These are phyloP conservation scores for Paratilapia polleni DNA, from an alignment of 2,113 vertebrate genomes.

Conservation along the genomic window DNA sequence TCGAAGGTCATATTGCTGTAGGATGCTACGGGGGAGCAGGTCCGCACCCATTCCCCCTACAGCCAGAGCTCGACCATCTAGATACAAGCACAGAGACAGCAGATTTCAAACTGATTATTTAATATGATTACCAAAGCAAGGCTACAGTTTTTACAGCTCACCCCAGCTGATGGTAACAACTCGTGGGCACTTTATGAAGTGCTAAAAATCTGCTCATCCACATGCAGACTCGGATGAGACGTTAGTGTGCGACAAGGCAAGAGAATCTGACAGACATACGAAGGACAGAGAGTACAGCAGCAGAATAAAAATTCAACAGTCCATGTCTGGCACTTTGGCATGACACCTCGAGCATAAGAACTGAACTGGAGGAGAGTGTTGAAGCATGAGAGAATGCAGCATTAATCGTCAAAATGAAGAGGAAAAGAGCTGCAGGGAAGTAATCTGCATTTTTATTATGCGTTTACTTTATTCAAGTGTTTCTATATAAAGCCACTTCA, in stretches of 20 bases:
- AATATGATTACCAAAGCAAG: neutral
- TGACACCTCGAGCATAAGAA: slow-evolving; percentile 56
- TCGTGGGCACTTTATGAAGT: neutral
- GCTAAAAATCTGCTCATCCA: slow-evolving; percentile 13
- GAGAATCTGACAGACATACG: slow-evolving; percentile 47
- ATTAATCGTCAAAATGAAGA: slow-evolving; percentile 1
- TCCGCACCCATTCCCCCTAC: slow-evolving; percentile 95
- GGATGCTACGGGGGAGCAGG: slow-evolving; percentile 89
- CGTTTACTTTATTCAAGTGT: neutral
- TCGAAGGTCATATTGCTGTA: slow-evolving; percentile 95
- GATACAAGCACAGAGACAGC: neutral
- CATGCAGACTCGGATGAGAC: slow-evolving; percentile 19
- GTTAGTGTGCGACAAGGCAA: slow-evolving; percentile 13
- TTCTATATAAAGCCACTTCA: neutral
- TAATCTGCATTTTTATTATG: slow-evolving; percentile 12
- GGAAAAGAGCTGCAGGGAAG: neutral
- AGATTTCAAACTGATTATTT: neutral
- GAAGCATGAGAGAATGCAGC: slow-evolving; percentile 3
- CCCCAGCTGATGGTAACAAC: slow-evolving; percentile 5
- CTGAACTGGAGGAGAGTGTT: slow-evolving; percentile 27
- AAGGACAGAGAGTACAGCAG: slow-evolving; percentile 33
- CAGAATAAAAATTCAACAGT: slow-evolving; percentile 46
- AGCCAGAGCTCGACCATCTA: slow-evolving; percentile 91
- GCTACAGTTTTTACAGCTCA: neutral
- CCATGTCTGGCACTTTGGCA: slow-evolving; percentile 49